Evolutionary conservation across 1,140 invertebrate species (phyloP), one percentile per base, ranked within the genome.

Genomic region (Aphelinus atriplicis): DNA sequence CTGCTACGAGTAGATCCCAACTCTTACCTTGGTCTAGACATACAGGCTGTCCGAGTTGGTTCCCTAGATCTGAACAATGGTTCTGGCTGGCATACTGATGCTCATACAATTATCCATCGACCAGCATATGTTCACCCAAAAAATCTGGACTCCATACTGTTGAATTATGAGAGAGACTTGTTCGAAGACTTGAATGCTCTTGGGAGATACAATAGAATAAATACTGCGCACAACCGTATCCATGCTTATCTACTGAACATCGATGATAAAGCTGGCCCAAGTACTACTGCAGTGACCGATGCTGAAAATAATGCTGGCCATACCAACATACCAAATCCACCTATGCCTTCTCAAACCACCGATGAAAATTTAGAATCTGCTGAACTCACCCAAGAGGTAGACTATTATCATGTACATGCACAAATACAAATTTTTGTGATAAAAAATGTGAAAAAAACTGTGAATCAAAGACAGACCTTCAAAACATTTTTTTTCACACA

Each of bases 101-200:
- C 90, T 45, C 83, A 90, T 53, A 90, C 90, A 0, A 85, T 87
- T 56, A 76, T 88, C 46, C 86, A 88, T 74, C 84, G 90, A 51
- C 90, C 91, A 51, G 87, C 90, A 6, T 92, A 88, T 78, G 88
- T 93, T 1, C 92, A 94, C 80, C 93, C 93, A 0, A 95, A 95
- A 82, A 93, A 91, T 77, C 81, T 94, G 10, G 94, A 95, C 79
- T 91, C 92, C n/a, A 89, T 93, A 58, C 84, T 94, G 62, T 82
- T 93, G 1, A 92, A 92, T 80, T 93, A 93, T 81, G 92, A 94
- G 82, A 89, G 92, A 81, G 89, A 93, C 78, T 83, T 94, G n/a
- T 94, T 94, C 81, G 92, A 92, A 75, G 93, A 95, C 78, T 85
- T 95, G n/a, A 93, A 94, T 80, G 91, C 92, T 3, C 82, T 92